Evolutionary conservation across 2,797 vertebrate species (phyloP), one percentile per base, ranked within the genome.

Genomic region (Naso thynnoides): DNA sequence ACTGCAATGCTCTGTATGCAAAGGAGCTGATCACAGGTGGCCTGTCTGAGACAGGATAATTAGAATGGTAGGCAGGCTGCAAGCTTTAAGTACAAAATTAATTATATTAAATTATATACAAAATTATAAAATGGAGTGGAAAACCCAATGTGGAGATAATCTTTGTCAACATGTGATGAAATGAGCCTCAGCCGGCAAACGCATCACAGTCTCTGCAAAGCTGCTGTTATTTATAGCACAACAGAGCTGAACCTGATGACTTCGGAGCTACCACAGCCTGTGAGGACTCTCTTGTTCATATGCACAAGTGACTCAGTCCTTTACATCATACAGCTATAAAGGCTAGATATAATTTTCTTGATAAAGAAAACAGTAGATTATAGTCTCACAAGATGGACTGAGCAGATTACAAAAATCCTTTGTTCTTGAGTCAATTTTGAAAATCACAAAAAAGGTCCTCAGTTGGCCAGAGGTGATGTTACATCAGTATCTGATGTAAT

Each of bases 161-260:
- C 8, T 47, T 15, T 36, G 64, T 61, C 41, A 49, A 66, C 44
- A 39, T 70, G 71, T 21, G 47, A 59, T 85, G 61, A 53, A 83
- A 75, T 63, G 62, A 73, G 75, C 33, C 78, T 69, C 31, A 75
- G 57, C 50, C 16, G 73, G 68, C 65, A 79, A 58, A 64, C n/a
- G n/a, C n/a, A n/a, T 21, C 53, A 57, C 57, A 73, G 67, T 45
- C 62, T 26, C 67, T 68, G 60, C 54, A 63, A 76, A 76, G 73
- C 66, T 63, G 72, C 71, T 50, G 53, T 69, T 89, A 89, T 92
- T 92, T 85, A 89, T 87, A 85, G 82, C 52, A 50, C 5, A 67
- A 68, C 44, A 64, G 41, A 65, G 62, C 73, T 60, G 73, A 36
- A 45, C 84, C 63, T 45, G 70, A 80, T 83, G 82, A 81, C 88